Conservation (phyloP, 2,797 vertebrate genomes). For the Muscicapa striata region DNA sequence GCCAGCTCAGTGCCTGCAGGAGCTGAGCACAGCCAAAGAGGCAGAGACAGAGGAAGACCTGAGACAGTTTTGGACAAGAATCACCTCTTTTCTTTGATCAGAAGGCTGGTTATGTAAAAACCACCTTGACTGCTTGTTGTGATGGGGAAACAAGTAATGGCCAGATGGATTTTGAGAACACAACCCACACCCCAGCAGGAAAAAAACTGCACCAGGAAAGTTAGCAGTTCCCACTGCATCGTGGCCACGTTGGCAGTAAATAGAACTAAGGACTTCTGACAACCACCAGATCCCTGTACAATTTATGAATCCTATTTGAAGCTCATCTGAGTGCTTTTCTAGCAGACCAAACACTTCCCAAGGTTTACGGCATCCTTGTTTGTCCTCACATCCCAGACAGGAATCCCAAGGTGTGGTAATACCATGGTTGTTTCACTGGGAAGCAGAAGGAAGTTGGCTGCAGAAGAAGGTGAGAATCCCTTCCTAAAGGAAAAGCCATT, state of each 20-base stretch:
- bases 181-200: not conserved
- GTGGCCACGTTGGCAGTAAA: not conserved
- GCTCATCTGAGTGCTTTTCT: not conserved
- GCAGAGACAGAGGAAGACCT: not conserved
- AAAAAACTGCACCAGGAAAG: not conserved
- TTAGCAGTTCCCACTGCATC: not conserved
- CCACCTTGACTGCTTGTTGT: not conserved
- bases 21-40: not conserved
- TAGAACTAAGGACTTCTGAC: constrained; percentile 4
- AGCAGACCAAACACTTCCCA: not conserved
- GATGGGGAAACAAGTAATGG: not conserved
- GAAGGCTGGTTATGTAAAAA: not conserved
- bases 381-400: not conserved
- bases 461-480: not conserved
- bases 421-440: not conserved
- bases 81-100: not conserved
- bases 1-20: not conserved
- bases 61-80: not conserved
- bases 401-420: not conserved
- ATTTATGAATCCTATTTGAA: not conserved
- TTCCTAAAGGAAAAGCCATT: not conserved
- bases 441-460: not conserved
- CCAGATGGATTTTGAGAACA: not conserved
- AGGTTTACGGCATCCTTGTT: not conserved
- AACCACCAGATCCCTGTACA: not conserved